phyloP scores from a whole-genome alignment of 2,113 vertebrate species.

The Prolemur simus region DNA sequence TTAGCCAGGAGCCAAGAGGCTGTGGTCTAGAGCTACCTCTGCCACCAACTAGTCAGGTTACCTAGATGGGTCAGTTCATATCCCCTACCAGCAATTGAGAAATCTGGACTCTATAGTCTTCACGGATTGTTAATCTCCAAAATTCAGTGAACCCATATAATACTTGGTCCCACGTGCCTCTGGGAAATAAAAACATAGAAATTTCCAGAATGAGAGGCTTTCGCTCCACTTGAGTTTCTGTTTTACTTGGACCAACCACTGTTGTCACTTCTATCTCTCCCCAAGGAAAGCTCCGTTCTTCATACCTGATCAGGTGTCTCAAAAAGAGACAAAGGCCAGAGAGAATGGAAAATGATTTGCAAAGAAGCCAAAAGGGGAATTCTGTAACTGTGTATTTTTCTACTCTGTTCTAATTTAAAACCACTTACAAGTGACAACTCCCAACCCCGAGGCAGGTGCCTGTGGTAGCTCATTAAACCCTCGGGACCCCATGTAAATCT shows the following conservation, averaged over 20 bases:
- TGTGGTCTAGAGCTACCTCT: not conserved
- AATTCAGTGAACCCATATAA: not conserved
- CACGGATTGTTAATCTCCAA: not conserved
- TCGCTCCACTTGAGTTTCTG: not conserved
- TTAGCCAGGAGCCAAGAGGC: not conserved
- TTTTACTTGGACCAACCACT: not conserved
- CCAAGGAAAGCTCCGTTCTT: not conserved
- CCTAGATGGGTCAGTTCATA: fast-evolving
- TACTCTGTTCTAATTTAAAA: constrained; percentile 62
- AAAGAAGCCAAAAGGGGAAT: constrained; percentile 54
- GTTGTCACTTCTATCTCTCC: not conserved
- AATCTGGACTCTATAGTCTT: not conserved
- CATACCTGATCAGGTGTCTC: constrained; percentile 26
- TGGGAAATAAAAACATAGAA: not conserved
- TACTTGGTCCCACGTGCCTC: not conserved
- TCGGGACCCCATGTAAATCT: constrained; percentile 62
- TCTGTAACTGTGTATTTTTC: constrained; percentile 57
- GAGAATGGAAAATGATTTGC: constrained; percentile 37
- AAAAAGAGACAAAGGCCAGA: not conserved
- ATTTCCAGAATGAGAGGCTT: not conserved
- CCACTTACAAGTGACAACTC: constrained; percentile 69
- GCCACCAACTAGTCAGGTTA: too few species aligned
- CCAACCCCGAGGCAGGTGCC: constrained; percentile 1
- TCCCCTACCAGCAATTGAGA: not conserved
- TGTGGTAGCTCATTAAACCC: constrained; percentile 47